Evolutionary conservation across 2,888 invertebrate genomes (phyloP).

Genomic region (Apocheima hispidaria): DNA sequence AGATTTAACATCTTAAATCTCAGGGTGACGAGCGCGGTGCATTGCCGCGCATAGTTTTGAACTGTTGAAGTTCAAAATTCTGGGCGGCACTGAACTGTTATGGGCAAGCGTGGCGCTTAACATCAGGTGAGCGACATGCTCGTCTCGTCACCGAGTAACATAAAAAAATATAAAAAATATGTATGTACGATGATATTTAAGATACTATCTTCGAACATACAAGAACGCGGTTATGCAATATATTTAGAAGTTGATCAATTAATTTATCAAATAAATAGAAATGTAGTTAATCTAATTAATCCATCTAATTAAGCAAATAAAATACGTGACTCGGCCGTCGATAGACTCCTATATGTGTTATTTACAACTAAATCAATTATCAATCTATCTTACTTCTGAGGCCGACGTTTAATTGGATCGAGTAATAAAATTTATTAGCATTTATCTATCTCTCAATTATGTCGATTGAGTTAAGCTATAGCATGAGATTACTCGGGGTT

Average conservation of each 20-base stretch:
- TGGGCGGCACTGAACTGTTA: no score
- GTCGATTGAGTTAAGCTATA: constrained; percentile 48
- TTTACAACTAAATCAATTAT: constrained; percentile 57
- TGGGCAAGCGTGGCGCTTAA: no score
- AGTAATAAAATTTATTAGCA: constrained; percentile 56
- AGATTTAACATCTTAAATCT: no score
- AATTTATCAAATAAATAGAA: constrained; percentile 16
- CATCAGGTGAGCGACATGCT: no score
- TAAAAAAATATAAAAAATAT: no score
- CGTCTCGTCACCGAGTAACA: no score
- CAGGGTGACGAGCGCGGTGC: no score
- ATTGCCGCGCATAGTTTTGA: no score
- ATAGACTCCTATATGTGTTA: constrained; percentile 48
- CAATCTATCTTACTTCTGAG: constrained; percentile 42
- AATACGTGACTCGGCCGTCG: constrained; percentile 39
- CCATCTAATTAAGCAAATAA: constrained; percentile 39
- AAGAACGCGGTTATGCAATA: neutral
- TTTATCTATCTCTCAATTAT: constrained; percentile 61
- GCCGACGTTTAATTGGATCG: constrained; percentile 53
- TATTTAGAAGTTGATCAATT: constrained; percentile 29
- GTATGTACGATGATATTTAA: no score
- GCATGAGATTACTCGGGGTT: constrained; percentile 46
- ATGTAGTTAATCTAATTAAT: constrained; percentile 35
- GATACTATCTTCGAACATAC: no score
- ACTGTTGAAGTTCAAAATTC: no score